These are phyloP conservation scores for Chrysogorgia sp. DNA, from an alignment of 92 coral and sea anemone species.

Conservation along the genomic window DNA sequence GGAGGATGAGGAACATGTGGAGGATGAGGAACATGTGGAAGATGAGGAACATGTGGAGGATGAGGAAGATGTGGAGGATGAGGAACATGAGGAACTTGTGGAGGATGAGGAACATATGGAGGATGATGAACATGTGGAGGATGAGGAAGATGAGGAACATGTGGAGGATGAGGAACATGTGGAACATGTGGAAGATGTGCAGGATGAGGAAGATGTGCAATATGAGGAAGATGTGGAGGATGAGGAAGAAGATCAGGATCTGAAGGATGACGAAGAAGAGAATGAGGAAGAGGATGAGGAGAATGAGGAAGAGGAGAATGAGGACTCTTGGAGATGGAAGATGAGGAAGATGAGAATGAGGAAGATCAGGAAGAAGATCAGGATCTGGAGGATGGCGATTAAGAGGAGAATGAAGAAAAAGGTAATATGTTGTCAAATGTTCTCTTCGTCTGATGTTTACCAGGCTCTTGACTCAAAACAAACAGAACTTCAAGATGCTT, in stretches of 20 bases:
- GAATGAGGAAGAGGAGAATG: neutral
- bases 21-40: neutral
- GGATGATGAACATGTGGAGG: neutral
- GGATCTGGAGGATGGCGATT: neutral
- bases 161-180: neutral
- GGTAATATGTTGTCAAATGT: neutral
- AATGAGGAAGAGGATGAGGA: too few species aligned
- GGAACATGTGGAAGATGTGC: neutral
- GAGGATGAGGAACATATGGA: neutral
- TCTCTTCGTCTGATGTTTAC: neutral
- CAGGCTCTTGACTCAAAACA: constrained; percentile 21
- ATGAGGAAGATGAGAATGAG: neutral
- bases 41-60: too few species aligned
- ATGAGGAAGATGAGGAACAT: neutral
- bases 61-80: neutral
- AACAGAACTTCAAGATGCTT: constrained; percentile 31
- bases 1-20: neutral
- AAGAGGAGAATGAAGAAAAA: neutral
- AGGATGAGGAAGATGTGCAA: neutral
- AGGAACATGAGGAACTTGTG: too few species aligned
- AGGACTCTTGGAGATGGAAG: too few species aligned
- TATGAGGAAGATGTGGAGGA: too few species aligned
- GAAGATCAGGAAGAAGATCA: neutral
- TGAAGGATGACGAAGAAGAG: neutral
- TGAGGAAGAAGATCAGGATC: neutral